Conservation (phyloP, 2,797 vertebrate genomes). For the Lateolabrax maculatus region DNA sequence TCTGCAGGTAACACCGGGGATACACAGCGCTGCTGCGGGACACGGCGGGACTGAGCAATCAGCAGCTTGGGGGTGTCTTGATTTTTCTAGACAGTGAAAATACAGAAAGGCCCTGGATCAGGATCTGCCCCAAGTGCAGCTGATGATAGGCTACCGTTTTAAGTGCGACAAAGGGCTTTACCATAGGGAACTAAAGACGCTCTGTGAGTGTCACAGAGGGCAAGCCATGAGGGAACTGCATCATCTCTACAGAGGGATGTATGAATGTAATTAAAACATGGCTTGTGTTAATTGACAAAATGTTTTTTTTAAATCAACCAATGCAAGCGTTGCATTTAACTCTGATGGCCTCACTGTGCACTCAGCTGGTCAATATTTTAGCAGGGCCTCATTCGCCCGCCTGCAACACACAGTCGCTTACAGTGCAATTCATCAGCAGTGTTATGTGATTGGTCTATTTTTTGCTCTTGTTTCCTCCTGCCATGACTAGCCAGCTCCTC, state of each 20-base stretch:
- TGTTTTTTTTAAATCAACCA: neutral
- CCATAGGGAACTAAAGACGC: neutral
- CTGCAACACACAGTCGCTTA: neutral
- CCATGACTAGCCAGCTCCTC: neutral
- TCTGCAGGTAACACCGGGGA: constrained; percentile 88
- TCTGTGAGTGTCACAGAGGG: neutral
- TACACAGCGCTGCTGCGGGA: too few relatives aligned
- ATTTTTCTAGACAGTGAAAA: neutral
- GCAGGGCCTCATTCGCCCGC: neutral
- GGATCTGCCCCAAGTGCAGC: neutral
- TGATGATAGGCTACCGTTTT: neutral
- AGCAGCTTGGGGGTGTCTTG: too few relatives aligned
- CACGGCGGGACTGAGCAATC: too few relatives aligned
- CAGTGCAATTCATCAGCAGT: neutral
- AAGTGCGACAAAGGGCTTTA: too few relatives aligned
- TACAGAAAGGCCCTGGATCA: neutral
- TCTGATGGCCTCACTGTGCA: neutral
- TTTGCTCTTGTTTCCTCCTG: constrained; percentile 1
- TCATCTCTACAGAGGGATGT: neutral
- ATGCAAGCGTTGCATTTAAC: neutral
- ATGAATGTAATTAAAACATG: neutral
- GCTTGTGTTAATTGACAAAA: neutral
- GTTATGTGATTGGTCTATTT: neutral
- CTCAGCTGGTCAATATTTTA: constrained; percentile 15
- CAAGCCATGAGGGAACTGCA: neutral